A percentile compares a stretch with the other conserved stretches of the same genome.
Conservation (phyloP, 64 coral and sea anemone genomes). For the Acropora tenuis region DNA sequence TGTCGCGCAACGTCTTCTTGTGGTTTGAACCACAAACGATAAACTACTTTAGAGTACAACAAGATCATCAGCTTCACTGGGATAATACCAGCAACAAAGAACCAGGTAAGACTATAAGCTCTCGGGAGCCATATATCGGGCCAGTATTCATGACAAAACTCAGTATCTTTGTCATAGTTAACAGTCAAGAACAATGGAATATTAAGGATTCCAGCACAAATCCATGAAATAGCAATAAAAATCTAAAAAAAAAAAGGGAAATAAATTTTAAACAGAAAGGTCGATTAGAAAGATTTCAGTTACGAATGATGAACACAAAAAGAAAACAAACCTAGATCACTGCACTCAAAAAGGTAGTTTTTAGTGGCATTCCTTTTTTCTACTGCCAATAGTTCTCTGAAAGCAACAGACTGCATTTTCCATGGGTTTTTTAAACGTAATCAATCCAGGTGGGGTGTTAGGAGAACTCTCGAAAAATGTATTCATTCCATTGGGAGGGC, state of each 20-base stretch:
- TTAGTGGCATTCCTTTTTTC: too few species aligned
- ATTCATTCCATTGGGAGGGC: too few species aligned
- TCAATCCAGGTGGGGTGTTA: too few species aligned
- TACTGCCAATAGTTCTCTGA: too few species aligned
- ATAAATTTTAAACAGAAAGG: too few species aligned
- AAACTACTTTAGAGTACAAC: slow-evolving; percentile 49
- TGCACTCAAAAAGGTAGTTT: too few species aligned
- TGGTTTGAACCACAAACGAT: slow-evolving; percentile 30
- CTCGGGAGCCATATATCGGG: slow-evolving; percentile 30
- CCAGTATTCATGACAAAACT: slow-evolving; percentile 51
- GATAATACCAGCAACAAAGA: slow-evolving; percentile 46
- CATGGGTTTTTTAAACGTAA: too few species aligned
- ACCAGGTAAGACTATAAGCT: slow-evolving; percentile 50
- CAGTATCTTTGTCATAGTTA: background rate
- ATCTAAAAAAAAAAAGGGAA: background rate
- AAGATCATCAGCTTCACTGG: background rate
- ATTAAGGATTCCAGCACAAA: slow-evolving; percentile 7
- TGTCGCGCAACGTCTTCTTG: background rate
- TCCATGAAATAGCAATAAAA: slow-evolving; percentile 8
- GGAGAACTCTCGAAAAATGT: too few species aligned
- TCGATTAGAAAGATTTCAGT: too few species aligned
- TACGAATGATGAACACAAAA: too few species aligned
- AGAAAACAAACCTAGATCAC: too few species aligned
- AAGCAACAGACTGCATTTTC: too few species aligned
- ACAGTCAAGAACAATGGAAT: slow-evolving; percentile 14